phyloP scores from a whole-genome alignment of 2,888 invertebrate genomes.

The Cataglyphis albicans region DNA sequence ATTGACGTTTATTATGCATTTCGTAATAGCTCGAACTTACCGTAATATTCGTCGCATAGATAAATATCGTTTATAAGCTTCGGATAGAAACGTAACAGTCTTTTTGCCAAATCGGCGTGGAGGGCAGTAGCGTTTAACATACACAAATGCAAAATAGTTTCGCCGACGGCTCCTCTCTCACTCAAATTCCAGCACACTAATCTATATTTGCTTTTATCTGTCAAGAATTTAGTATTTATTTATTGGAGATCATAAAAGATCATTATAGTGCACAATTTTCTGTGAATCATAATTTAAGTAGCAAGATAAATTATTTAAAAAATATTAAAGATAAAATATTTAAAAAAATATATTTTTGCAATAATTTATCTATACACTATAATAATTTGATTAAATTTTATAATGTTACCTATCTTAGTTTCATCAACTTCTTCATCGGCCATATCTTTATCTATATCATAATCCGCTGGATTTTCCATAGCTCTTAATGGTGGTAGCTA shows the following conservation, averaged over 20 bases:
- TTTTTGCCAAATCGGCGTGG: constrained; percentile 97
- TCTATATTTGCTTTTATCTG: constrained; percentile 88
- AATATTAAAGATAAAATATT: too few species aligned
- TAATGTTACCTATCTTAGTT: constrained; percentile 79
- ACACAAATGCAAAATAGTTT: constrained; percentile 97
- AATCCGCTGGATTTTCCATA: constrained; percentile 95
- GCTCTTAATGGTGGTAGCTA: constrained; percentile 91
- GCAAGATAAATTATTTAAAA: background rate
- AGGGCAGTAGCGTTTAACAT: constrained; percentile 96
- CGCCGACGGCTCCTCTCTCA: constrained; percentile 98
- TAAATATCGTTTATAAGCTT: constrained; percentile 98
- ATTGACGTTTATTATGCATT: background rate
- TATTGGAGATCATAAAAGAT: background rate
- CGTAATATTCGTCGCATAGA: constrained; percentile 98
- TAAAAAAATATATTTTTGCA: background rate
- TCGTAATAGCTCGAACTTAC: constrained; percentile 86
- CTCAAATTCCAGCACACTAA: constrained; percentile 96
- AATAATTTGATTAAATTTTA: background rate
- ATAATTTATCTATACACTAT: background rate
- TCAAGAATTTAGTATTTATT: constrained; percentile 44
- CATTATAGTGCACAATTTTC: background rate
- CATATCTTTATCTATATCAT: constrained; percentile 93
- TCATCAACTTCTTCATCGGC: constrained; percentile 85
- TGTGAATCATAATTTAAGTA: background rate
- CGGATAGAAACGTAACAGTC: constrained; percentile 96